These are phyloP conservation scores for Chloroclysta siterata DNA, from an alignment of 2,888 invertebrate species.

Conservation along the genomic window DNA sequence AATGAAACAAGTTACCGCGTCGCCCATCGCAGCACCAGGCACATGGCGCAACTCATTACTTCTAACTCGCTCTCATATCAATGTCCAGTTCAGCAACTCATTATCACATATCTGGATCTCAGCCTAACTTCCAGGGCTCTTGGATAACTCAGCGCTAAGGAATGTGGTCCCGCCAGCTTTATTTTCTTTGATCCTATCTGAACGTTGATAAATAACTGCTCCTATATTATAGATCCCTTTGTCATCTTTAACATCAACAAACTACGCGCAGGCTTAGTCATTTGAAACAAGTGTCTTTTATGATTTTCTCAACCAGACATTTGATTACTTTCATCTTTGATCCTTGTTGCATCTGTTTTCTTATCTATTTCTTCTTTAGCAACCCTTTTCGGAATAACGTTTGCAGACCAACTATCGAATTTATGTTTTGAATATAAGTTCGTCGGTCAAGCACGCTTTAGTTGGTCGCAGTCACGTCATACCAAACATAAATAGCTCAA, in stretches of 20 bases:
- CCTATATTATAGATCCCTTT: conserved; percentile 28
- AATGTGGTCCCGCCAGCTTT: conserved; percentile 52
- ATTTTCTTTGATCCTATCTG: conserved; percentile 42
- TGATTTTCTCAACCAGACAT: conserved; percentile 14
- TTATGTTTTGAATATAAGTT: conserved; percentile 8
- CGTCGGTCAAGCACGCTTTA: conserved; percentile 19
- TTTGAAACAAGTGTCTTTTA: conserved; percentile 23
- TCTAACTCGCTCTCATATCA: conserved; percentile 50
- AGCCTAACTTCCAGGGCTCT: conserved; percentile 18
- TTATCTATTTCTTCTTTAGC: conserved; percentile 9
- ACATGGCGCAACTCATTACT: conserved; percentile 11
- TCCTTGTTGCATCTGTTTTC: conserved; percentile 8
- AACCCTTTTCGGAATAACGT: neutral
- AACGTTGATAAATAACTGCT: conserved; percentile 29
- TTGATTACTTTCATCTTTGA: conserved; percentile 20
- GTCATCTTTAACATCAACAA: conserved; percentile 23
- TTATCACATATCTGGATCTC: conserved; percentile 46
- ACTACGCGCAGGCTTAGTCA: conserved; percentile 21
- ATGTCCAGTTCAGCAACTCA: conserved; percentile 46
- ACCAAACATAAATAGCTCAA: conserved; percentile 68
- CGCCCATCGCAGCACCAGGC: neutral
- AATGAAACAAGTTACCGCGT: conserved; percentile 21
- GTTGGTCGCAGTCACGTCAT: conserved; percentile 50
- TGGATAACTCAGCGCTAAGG: conserved; percentile 50
- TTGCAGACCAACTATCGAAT: neutral